Base-by-base conservation (phyloP, 2,888 invertebrate species). In the Campaea margaritaria region DNA sequence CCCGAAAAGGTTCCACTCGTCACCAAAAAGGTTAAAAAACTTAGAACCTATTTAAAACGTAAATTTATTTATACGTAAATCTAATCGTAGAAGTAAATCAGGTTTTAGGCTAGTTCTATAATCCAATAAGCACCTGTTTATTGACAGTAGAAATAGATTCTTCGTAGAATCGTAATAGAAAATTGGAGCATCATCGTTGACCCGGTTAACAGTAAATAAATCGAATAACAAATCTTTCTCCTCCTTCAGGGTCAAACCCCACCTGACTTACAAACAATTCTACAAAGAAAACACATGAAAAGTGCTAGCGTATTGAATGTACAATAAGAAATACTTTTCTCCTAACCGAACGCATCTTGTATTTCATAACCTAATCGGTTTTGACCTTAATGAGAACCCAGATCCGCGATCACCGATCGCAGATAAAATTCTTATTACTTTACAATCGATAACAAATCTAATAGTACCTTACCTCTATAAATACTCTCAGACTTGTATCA, bases 381-480 rank as follows among this genome's bases (percentile, higher is more conserved):
- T 31, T 31, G 31, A 31, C 31, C 31, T 31, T 31, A 31, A 31
- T 31, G 31, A 31, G 31, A 31, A 31, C 10, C 8, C 0, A 9
- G 9, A 64, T 63, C 62, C 68, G 60, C 70, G 70, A 68, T 68
- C 57, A 61, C 44, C 64, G 75, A 76, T 74, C 65, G 31, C 28
- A 67, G 74, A 76, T 77, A 73, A 68, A 41, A 55, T 47, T 56
- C 56, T 49, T 53, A 46, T 58, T 55, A 52, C 55, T 41, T 34
- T 45, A 39, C 47, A 49, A 10, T 51, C 46, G 31, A 49, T 59
- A 45, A 47, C 46, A 54, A 50, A 57, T 48, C 50, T 50, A 28
- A 62, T 55, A 28, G 44, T 46, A 62, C 54, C 51, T 31, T 46
- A 50, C 38, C 43, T 50, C 59, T 53, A 60, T 60, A 60, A 60